Evolutionary conservation across 2,113 vertebrate species (phyloP), one percentile per base, ranked within the genome.

Genomic region (Heterotilapia buettikoferi): DNA sequence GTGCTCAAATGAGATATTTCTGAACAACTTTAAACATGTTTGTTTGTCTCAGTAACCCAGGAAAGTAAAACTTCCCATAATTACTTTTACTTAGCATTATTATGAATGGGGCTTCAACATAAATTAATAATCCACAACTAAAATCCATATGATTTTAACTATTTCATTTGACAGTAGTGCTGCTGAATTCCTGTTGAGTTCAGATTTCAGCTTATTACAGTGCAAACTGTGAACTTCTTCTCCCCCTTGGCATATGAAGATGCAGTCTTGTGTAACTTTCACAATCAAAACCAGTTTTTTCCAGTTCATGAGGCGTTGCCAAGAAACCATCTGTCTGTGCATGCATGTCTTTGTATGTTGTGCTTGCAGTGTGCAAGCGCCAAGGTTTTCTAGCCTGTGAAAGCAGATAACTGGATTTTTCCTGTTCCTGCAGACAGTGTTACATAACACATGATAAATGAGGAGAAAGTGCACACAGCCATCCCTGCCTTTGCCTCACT

Each of bases 211-310:
- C 3, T 61, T 24, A 40, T 61, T 53, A 86, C 84, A 29, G 59
- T 89, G 86, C 24, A 31, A 19, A 50, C 71, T 7, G 13, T 18
- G 24, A 76, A 47, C 43, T 26, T 11, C 38, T 40, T 3, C 24
- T 53, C 80, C 61, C 66, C 76, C 36, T 7, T 78, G 19, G 31
- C 81, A 63, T 50, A 50, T 53, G 26, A 24, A 50, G 81, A 89
- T 86, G 71, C 78, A 88, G 85, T 89, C 94, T 95, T 96, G 94
- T 94, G 91, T 95, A 96, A 96, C 91, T 71, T 88, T 80, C 71
- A 43, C 57, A 79, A 84, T 63, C 80, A 50, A 84, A 96, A 96
- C 95, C 93, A 93, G 96, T 95, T 96, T 82, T 36, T 96, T 93
- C 96, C 94, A 90, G 96, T 96, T 87, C 82, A 73, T 1, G 43